Evolutionary conservation across 2,888 invertebrate species (phyloP).

Genomic region (Metopia argyrocephala): DNA sequence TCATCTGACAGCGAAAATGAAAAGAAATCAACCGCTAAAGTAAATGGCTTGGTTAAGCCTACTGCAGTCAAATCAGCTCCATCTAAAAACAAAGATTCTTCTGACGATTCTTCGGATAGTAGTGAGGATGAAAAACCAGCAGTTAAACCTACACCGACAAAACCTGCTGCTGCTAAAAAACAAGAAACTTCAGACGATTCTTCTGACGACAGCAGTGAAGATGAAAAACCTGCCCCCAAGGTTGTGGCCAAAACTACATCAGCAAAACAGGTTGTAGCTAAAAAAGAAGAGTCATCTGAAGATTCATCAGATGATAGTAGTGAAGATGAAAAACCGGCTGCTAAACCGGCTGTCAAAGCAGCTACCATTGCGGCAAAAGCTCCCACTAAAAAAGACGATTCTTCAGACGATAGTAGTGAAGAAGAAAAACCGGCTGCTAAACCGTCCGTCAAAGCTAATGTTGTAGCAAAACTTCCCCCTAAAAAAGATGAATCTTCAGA

Average conservation of each 20-base stretch:
- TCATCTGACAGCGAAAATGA: conserved; percentile 65
- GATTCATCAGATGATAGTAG: conserved; percentile 40
- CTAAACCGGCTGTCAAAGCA: conserved; percentile 58
- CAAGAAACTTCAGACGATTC: conserved; percentile 70
- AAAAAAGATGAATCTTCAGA: conserved; percentile 46
- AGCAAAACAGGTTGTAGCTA: conserved; percentile 45
- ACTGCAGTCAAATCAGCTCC: conserved; percentile 57
- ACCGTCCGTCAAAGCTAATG: conserved; percentile 46
- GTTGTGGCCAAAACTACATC: conserved; percentile 52
- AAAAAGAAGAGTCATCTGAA: conserved; percentile 47
- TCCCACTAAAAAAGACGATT: conserved; percentile 53
- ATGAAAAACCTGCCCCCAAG: conserved; percentile 54
- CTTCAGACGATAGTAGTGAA: conserved; percentile 70
- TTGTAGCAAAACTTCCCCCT: conserved; percentile 49
- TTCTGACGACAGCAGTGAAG: conserved; percentile 70
- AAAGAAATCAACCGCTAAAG: conserved; percentile 45
- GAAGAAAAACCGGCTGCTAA: conserved; percentile 57
- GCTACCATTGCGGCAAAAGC: conserved; percentile 65
- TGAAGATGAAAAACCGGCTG: conserved; percentile 63
- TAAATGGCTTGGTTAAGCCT: conserved; percentile 58
- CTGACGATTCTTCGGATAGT: conserved; percentile 75
- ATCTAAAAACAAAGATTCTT: conserved; percentile 67
- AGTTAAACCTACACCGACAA: conserved; percentile 48
- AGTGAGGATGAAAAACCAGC: conserved; percentile 73
- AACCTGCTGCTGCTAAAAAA: conserved; percentile 51